phyloP scores from a whole-genome alignment of 1,140 invertebrate genomes.

The Drosophila carrolli region DNA sequence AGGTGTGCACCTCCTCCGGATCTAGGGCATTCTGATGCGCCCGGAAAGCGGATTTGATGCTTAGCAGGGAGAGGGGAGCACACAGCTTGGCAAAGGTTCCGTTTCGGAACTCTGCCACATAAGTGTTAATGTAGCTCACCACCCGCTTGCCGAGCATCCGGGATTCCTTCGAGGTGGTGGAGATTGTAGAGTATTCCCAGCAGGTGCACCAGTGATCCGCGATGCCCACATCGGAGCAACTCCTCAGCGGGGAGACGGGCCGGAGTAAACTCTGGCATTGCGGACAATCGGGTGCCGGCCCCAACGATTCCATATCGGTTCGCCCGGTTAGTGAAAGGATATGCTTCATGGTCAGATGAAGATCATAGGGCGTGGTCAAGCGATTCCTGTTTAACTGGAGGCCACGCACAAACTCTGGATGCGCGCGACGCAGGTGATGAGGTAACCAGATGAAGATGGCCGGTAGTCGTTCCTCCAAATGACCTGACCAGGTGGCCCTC shows the following conservation, averaged over 20 bases:
- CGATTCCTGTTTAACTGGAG: slow-evolving; percentile 89
- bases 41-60: slow-evolving; percentile 55
- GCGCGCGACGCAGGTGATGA: slow-evolving; percentile 88
- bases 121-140: slow-evolving; percentile 85
- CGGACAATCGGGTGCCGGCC: slow-evolving; percentile 85
- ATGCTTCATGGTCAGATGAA: slow-evolving; percentile 89
- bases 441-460: slow-evolving; percentile 93
- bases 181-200: slow-evolving; percentile 85
- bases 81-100: slow-evolving; percentile 63
- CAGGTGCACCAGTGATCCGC: slow-evolving; percentile 92
- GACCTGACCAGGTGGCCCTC: slow-evolving; percentile 88
- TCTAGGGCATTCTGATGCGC: slow-evolving; percentile 39
- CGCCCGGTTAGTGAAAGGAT: slow-evolving; percentile 83
- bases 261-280: slow-evolving; percentile 89
- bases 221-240: slow-evolving; percentile 90
- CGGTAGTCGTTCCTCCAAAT: slow-evolving; percentile 95
- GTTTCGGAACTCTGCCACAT: slow-evolving; percentile 62
- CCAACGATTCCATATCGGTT: slow-evolving; percentile 80
- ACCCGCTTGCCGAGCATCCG: slow-evolving; percentile 85
- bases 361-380: slow-evolving; percentile 93
- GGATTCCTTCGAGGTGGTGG: slow-evolving; percentile 84
- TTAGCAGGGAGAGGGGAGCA: slow-evolving; percentile 33
- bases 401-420: slow-evolving; percentile 88
- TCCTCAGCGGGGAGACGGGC: slow-evolving; percentile 87
- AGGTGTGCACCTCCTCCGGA: slow-evolving; percentile 38